phyloP scores from a whole-genome alignment of 2,797 vertebrate genomes.

The Myotis pilosus region DNA sequence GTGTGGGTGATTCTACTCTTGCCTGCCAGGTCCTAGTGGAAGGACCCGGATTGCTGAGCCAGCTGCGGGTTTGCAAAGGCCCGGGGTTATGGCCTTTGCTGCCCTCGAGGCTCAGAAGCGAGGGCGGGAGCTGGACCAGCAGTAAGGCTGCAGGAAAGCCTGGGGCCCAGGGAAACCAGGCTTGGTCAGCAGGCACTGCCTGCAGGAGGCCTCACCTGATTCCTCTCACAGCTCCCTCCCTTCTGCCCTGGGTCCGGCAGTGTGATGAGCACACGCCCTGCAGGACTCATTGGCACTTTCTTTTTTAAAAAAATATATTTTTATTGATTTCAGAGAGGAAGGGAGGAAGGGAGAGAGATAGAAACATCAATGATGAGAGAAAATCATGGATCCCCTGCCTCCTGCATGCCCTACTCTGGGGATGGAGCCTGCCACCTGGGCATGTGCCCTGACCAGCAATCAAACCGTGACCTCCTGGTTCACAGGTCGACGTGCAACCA shows the following conservation, averaged over 20 bases:
- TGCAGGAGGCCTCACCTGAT: background rate
- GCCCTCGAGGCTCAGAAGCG: background rate
- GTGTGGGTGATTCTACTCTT: background rate
- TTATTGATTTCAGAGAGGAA: no score
- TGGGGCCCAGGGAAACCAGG: background rate
- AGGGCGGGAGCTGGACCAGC: background rate
- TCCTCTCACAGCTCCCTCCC: background rate
- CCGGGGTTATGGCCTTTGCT: background rate
- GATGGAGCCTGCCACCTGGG: no score
- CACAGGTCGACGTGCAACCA: no score
- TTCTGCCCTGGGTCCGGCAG: background rate
- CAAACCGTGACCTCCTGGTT: no score
- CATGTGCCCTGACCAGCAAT: no score
- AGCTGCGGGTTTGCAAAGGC: background rate
- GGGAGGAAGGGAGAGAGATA: no score
- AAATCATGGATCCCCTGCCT: no score
- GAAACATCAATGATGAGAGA: no score
- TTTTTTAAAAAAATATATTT: no score
- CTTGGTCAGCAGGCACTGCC: background rate
- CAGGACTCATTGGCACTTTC: no score
- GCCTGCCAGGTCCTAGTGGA: fast-evolving
- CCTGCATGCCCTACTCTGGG: no score
- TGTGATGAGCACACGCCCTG: no score
- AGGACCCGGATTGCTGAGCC: background rate
- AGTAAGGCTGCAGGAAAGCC: background rate